phyloP scores from a whole-genome alignment of 1,140 invertebrate species.

The Psilanteris sp. region DNA sequence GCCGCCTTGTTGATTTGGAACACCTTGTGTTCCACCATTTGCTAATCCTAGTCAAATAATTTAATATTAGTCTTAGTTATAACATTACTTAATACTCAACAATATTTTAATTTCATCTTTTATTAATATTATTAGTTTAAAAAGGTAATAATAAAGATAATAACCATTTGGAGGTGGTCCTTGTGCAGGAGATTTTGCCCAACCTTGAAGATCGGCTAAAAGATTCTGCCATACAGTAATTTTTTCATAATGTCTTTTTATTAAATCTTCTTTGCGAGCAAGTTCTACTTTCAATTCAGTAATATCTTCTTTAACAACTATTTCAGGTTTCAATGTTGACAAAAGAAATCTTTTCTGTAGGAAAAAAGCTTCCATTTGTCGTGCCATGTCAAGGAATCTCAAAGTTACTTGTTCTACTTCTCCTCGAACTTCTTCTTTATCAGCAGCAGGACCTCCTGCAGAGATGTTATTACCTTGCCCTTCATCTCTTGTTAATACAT shows the following conservation, averaged over 20 bases:
- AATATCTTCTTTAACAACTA: slow-evolving; percentile 95
- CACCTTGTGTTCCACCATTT: slow-evolving; percentile 67
- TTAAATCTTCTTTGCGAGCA: slow-evolving; percentile 90
- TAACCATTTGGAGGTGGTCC: slow-evolving; percentile 79
- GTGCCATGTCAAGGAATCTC: slow-evolving; percentile 92
- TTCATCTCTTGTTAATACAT: slow-evolving; percentile 92
- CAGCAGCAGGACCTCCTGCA: slow-evolving; percentile 79
- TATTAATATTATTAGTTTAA: not conserved
- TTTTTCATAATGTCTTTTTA: slow-evolving; percentile 94
- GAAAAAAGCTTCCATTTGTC: slow-evolving; percentile 97
- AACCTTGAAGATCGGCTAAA: slow-evolving; percentile 86
- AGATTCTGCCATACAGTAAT: slow-evolving; percentile 93
- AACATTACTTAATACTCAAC: too few species aligned
- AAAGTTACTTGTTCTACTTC: slow-evolving; percentile 92
- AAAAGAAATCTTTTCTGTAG: slow-evolving; percentile 94
- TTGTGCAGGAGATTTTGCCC: slow-evolving; percentile 79
- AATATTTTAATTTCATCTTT: too few species aligned
- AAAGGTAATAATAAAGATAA: slow-evolving; percentile 46
- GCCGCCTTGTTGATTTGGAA: slow-evolving; percentile 65
- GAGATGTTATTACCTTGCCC: slow-evolving; percentile 81
- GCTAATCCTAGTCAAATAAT: slow-evolving; percentile 65
- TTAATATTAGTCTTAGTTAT: slow-evolving; percentile 8
- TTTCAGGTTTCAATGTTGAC: slow-evolving; percentile 93
- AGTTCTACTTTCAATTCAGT: slow-evolving; percentile 91
- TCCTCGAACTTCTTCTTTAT: slow-evolving; percentile 90